A percentile compares a stretch with the other conserved stretches of the same genome.
Conservation (phyloP, 2,888 invertebrate genomes). For the Trypoxylon attenuatum region DNA sequence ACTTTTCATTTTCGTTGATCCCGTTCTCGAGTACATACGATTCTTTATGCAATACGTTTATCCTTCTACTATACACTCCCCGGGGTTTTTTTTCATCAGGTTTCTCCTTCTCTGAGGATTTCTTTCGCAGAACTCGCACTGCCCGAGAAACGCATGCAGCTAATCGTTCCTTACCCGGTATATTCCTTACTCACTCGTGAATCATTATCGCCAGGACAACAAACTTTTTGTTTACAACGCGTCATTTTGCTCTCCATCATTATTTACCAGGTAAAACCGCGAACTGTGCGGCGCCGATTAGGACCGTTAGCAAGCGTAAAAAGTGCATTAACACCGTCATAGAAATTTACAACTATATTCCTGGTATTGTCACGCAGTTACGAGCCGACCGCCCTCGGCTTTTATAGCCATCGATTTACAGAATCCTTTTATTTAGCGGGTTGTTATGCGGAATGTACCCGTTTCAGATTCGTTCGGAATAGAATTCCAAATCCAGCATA, state of each 20-base stretch:
- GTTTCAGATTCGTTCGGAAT: too few species aligned
- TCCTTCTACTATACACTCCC: too few species aligned
- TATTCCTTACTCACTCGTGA: constrained; percentile 34
- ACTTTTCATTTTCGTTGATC: constrained; percentile 8
- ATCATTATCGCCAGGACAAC: constrained; percentile 28
- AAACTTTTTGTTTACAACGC: constrained; percentile 24
- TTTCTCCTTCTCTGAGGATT: neutral
- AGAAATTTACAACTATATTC: constrained; percentile 47
- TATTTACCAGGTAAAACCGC: constrained; percentile 2
- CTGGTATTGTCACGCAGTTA: neutral
- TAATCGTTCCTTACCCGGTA: constrained; percentile 15
- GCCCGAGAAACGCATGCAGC: neutral
- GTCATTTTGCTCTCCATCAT: constrained; percentile 11
- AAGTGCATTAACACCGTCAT: constrained; percentile 39
- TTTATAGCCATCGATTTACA: constrained; percentile 33
- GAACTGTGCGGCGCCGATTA: neutral
- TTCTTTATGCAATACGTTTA: too few species aligned
- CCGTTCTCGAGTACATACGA: neutral
- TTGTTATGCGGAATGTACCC: too few species aligned
- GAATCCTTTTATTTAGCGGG: constrained; percentile 24
- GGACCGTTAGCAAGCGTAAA: constrained; percentile 23
- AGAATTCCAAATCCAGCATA: too few species aligned
- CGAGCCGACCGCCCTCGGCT: neutral
- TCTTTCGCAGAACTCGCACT: neutral
- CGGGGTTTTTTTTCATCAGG: too few species aligned